Base-by-base conservation (phyloP, 2,113 vertebrate species). In the Dolichotis patagonum region DNA sequence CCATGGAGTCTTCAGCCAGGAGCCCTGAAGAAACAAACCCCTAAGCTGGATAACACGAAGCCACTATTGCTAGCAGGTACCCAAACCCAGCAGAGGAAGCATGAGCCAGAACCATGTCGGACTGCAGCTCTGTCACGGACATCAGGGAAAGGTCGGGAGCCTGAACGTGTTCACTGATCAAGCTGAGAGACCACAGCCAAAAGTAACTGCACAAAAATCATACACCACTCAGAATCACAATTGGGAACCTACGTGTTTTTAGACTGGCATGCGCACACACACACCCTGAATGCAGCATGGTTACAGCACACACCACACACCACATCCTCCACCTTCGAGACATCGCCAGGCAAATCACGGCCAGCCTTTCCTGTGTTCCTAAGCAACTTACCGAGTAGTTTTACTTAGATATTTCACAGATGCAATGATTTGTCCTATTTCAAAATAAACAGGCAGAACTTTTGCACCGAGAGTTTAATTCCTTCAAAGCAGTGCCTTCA, bases 181-280 rank as follows among this genome's bases (percentile, higher is more conserved):
- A 77, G 67, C 4, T 32, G 9, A 80, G 24, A 71, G 63, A 71
- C 71, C 38, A 67, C 17, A 78, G 32, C 38, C n/a, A 65, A 83
- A 83, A 83, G 85, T 62, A 89, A 71, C 30, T 77, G 85, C 71
- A 54, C 49, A 60, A 94, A 82, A 96, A 30, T 78, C 14, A 83
- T 28, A n/a, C 3, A 38, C 41, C 32, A 32, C 19, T 38, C 24
- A 86, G 65, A 32, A 83, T 88, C 16, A 43, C 52, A 86, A 80
- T 54, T 69, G 78, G 35, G 16, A 32, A 58, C 6, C 0, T 20
- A 26, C 35, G n/a, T 71, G 22, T 46, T 49, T 73, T 49, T 75
- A 89, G 32, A 78, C 1, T 60, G 62, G 24, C 52, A 24, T 49
- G 6, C 12, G 52, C 16, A 46, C 46, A 56, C 46, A 56, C 13